Evolutionary conservation across 2,888 invertebrate genomes (phyloP).

Genomic region (Glaucopsyche alexis): DNA sequence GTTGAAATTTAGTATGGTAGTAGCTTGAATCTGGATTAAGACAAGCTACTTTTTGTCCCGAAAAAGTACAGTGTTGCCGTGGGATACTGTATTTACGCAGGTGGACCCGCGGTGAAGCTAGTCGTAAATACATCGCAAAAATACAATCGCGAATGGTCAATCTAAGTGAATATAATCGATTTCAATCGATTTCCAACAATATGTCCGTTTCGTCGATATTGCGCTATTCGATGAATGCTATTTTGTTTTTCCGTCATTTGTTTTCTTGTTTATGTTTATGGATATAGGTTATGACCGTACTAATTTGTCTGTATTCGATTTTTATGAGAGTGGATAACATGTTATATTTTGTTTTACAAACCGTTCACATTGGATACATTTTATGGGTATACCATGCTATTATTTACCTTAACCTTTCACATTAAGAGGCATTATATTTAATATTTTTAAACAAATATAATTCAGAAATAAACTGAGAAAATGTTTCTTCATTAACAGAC

Average conservation of each 20-base stretch:
- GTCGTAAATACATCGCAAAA: neutral
- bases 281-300: conserved; percentile 5
- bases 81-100: too few relatives aligned
- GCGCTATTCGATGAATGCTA: neutral
- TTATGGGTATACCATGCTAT: neutral
- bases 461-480: neutral
- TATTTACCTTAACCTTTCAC: too few relatives aligned
- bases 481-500: conserved; percentile 24
- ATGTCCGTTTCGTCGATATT: conserved; percentile 4
- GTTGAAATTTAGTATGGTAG: too few relatives aligned
- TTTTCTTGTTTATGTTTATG: conserved; percentile 11
- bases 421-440: too few relatives aligned
- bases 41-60: too few relatives aligned
- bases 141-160: neutral
- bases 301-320: neutral
- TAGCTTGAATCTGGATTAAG: too few relatives aligned
- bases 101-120: too few relatives aligned
- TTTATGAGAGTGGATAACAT: neutral
- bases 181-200: conserved; percentile 1
- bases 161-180: conserved; percentile 4
- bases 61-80: too few relatives aligned
- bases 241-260: conserved; percentile 6
- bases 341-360: neutral
- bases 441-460: too few relatives aligned
- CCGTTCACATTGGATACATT: neutral